Conservation (phyloP, 2,797 vertebrate species). For the Paguma larvata region DNA sequence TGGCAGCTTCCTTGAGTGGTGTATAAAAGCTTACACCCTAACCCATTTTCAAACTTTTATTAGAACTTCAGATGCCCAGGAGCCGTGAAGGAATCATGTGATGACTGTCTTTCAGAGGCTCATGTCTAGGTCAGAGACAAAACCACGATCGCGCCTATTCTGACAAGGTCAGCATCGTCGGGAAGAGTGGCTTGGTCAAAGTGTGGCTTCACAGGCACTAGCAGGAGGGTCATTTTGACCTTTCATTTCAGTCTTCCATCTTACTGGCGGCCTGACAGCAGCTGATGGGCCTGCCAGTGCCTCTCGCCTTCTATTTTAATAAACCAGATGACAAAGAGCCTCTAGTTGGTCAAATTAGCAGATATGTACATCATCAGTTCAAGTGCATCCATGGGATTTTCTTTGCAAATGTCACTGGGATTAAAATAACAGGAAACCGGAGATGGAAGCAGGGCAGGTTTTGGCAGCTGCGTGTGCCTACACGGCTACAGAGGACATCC, state of each 20-base stretch:
- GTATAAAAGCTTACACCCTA: background rate
- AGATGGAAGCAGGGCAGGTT: conserved; percentile 57
- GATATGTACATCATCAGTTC: conserved; percentile 69
- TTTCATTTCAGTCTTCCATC: background rate
- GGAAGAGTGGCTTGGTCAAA: background rate
- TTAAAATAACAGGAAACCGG: conserved; percentile 81
- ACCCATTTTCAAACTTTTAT: background rate
- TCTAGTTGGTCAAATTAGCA: conserved; percentile 60
- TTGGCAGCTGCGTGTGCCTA: conserved; percentile 70
- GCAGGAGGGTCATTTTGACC: background rate
- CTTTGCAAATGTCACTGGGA: conserved; percentile 61
- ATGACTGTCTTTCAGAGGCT: background rate
- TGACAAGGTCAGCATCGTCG: background rate
- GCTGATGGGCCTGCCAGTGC: background rate
- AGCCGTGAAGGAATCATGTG: background rate
- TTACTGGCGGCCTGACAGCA: background rate
- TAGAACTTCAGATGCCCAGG: background rate
- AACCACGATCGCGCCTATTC: background rate
- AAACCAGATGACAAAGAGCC: conserved; percentile 37
- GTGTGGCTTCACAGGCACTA: background rate
- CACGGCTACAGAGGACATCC: conserved; percentile 70
- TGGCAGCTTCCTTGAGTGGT: background rate
- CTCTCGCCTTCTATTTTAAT: background rate
- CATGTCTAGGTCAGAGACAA: background rate
- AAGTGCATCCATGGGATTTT: conserved; percentile 67